These are phyloP conservation scores for Drosophila miranda DNA, from an alignment of 1,140 invertebrate species.

Conservation along the genomic window DNA sequence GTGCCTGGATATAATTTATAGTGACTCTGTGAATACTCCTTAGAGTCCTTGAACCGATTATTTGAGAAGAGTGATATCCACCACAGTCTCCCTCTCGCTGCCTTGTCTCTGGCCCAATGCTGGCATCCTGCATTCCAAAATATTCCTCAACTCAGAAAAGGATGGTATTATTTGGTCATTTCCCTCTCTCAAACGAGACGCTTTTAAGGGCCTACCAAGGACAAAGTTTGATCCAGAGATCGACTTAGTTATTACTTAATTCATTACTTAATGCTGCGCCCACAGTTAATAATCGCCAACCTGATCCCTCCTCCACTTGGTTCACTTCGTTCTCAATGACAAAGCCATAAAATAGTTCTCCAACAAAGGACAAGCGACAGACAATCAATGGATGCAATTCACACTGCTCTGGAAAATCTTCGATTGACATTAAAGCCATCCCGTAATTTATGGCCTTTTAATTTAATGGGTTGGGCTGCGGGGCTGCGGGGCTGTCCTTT, in stretches of 20 bases:
- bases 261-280: background rate
- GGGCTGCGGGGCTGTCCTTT: slow-evolving; percentile 29
- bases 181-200: too few species aligned
- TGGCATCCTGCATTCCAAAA: too few species aligned
- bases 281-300: background rate
- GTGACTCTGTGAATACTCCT: too few species aligned
- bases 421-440: slow-evolving; percentile 70
- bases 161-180: too few species aligned
- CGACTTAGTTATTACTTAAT: background rate
- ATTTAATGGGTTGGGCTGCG: slow-evolving; percentile 77
- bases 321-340: slow-evolving; percentile 44
- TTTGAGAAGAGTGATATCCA: too few species aligned
- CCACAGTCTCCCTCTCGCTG: too few species aligned
- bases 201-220: too few species aligned
- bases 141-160: too few species aligned
- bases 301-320: background rate
- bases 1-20: too few species aligned
- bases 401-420: slow-evolving; percentile 70
- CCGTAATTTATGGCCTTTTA: slow-evolving; percentile 79
- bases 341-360: slow-evolving; percentile 64
- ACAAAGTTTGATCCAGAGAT: too few species aligned
- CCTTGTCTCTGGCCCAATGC: too few species aligned
- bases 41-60: too few species aligned
- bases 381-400: slow-evolving; percentile 69
- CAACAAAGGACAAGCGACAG: slow-evolving; percentile 43